Conservation (phyloP, 2,888 invertebrate species). For the Palloptera scutellata region DNA sequence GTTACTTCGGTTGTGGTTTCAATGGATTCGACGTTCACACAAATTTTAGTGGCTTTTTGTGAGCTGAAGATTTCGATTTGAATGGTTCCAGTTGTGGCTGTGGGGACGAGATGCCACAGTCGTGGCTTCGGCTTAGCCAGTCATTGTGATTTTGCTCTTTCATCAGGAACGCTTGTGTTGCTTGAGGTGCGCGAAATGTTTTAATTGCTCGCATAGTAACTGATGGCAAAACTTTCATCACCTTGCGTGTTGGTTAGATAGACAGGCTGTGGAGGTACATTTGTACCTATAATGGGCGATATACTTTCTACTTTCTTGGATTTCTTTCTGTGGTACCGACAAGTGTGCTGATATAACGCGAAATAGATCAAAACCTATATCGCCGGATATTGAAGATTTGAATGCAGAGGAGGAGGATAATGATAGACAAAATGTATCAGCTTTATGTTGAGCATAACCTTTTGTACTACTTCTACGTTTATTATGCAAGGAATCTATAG, state of each 20-base stretch:
- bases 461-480: constrained; percentile 49
- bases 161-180: constrained; percentile 58
- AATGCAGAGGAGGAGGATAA: constrained; percentile 8
- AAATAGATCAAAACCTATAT: constrained; percentile 63
- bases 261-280: constrained; percentile 64
- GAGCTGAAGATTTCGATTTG: constrained; percentile 43
- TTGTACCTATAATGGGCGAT: constrained; percentile 64
- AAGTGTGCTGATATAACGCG: constrained; percentile 63
- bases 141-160: constrained; percentile 53
- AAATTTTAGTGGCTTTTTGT: constrained; percentile 40
- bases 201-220: constrained; percentile 54
- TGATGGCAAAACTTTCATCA: constrained; percentile 50
- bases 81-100: constrained; percentile 51
- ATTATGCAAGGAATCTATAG: constrained; percentile 49
- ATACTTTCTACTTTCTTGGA: constrained; percentile 64
- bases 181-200: constrained; percentile 62
- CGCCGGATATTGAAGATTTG: constrained; percentile 31
- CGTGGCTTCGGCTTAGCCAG: constrained; percentile 56
- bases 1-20: constrained; percentile 55
- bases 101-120: constrained; percentile 65
- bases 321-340: constrained; percentile 63
- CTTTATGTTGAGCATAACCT: constrained; percentile 28
- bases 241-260: constrained; percentile 63
- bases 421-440: constrained; percentile 9
- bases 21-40: constrained; percentile 56